Conservation (phyloP, 2,888 invertebrate genomes). For the Ashinkailepas kermadecensis region DNA sequence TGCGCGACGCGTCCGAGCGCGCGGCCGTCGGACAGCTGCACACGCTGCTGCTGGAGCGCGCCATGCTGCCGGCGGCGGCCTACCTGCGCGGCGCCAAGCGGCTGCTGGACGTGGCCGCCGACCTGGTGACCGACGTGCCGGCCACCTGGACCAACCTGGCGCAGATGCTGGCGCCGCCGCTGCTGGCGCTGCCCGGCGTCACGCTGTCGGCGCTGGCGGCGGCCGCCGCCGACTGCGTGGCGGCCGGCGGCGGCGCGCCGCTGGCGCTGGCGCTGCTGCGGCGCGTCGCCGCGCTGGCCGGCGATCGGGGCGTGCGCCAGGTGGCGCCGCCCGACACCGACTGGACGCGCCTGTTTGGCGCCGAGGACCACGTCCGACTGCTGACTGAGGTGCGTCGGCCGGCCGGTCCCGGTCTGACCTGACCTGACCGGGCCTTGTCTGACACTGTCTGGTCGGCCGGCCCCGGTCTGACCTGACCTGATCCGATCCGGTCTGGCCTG, state of each 20-base stretch:
- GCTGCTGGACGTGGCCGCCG: background rate
- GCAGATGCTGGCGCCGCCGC: conserved; percentile 7
- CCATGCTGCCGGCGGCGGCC: background rate
- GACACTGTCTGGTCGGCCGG: background rate
- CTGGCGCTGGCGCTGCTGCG: conserved; percentile 1
- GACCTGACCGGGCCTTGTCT: background rate
- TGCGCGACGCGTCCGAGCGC: background rate
- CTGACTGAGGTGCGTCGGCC: background rate
- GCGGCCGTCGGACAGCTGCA: background rate
- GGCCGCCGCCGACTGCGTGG: background rate
- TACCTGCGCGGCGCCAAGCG: background rate
- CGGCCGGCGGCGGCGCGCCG: background rate
- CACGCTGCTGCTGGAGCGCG: conserved; percentile 5
- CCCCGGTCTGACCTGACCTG: background rate
- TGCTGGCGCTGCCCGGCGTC: background rate
- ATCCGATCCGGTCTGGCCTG: background rate
- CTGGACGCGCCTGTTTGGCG: background rate
- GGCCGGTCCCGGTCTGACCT: background rate
- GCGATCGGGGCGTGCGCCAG: background rate
- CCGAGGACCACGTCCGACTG: background rate
- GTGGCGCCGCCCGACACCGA: background rate
- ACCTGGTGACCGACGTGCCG: conserved; percentile 8
- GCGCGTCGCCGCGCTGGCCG: background rate
- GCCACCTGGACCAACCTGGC: conserved; percentile 16
- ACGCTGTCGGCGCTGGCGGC: background rate